Evolutionary conservation across 1,140 invertebrate species (phyloP), one percentile per base, ranked within the genome.

Genomic region (Drusus annulatus): DNA sequence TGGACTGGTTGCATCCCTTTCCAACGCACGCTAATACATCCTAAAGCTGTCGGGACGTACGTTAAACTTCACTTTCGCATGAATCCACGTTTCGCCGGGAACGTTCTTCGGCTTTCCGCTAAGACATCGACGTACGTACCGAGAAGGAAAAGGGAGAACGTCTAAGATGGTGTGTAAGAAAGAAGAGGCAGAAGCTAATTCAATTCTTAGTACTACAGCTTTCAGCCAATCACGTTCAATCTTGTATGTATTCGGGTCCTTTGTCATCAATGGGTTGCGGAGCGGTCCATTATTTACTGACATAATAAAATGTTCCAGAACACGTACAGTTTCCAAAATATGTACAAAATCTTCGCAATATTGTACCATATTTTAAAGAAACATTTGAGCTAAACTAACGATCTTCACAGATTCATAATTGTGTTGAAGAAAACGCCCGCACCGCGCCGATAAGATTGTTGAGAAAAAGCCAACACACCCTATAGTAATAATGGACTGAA

Each of bases 181-280:
- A 79, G 65, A 73, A 81, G 54, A 81, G 60, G 54, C 56, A 58
- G 65, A 54, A 65, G 63, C 63, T 65, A 79, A 78, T 78, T 78
- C 85, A 83, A 85, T 84, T 85, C 82, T 82, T 28, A 83, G 75
- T 74, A 80, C 81, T 80, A 77, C 81, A 82, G 63, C 65, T 82
- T 77, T 80, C 51, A 69, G 69, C 89, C 89, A 89, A 90, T 90
- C 88, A 87, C 88, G 86, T 85, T 86, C 87, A 87, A 89, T 90
- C 89, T 88, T 85, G 85, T 86, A 78, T 86, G 89, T 89, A 87
- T 90, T 89, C 89, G 87, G 88, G 89, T 90, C 89, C 90, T 91
- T 90, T 89, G 88, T 90, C 88, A 91, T 91, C 89, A 91, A 91
- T 91, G 90, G 88, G 89, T 88, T 84, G 87, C 88, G 89, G 89